Conservation (phyloP, 2,113 vertebrate genomes). For the Ammodytes marinus region DNA sequence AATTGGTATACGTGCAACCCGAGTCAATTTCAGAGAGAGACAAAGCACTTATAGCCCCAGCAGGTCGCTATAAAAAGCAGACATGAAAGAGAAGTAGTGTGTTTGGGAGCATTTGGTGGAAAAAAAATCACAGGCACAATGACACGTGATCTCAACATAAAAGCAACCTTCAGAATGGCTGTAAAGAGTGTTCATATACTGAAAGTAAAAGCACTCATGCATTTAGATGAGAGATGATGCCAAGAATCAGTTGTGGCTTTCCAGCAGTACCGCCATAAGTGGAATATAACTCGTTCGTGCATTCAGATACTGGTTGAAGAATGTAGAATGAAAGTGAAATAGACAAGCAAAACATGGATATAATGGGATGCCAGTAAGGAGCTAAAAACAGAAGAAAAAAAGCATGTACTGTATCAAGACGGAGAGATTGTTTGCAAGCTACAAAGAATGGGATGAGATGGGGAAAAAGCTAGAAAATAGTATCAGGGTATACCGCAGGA, state of each 20-base stretch:
- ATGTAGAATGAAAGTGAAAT: background rate
- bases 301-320: background rate
- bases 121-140: background rate
- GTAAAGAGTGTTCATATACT: background rate
- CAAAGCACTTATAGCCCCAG: background rate
- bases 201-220: background rate
- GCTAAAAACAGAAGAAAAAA: background rate
- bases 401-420: too few relatives aligned
- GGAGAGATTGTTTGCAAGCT: too few relatives aligned
- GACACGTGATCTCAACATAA: background rate
- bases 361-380: background rate
- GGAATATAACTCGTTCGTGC: background rate
- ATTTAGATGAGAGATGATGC: background rate
- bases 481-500: too few relatives aligned
- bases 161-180: background rate
- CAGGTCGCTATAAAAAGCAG: background rate
- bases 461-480: background rate
- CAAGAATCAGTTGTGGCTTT: background rate
- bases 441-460: too few relatives aligned
- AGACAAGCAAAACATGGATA: background rate
- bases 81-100: background rate
- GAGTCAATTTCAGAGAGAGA: slow-evolving; percentile 1
- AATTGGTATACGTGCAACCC: background rate
- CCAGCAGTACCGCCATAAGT: background rate
- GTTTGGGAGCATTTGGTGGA: background rate